A percentile compares a stretch with the other conserved stretches of the same genome.
Evolutionary conservation across 2,888 invertebrate species (phyloP).

Genomic region (Meiosimyza decipiens): DNA sequence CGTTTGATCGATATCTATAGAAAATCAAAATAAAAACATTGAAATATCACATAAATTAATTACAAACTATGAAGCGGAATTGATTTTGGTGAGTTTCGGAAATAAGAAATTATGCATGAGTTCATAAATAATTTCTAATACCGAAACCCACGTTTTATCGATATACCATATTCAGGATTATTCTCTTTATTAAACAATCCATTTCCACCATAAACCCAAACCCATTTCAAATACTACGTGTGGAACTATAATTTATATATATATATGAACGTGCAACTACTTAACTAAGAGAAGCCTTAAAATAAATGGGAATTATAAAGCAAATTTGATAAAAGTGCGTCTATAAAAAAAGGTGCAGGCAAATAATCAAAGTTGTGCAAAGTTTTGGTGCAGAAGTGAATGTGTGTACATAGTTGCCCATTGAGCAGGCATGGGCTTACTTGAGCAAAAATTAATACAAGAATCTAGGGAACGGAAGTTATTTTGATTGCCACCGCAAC

Average conservation of each 20-base stretch:
- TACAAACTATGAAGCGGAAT: too few species aligned
- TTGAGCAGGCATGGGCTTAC: conserved; percentile 58
- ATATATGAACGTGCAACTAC: conserved; percentile 21
- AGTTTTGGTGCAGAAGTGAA: conserved; percentile 23
- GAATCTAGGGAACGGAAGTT: conserved; percentile 81
- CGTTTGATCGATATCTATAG: conserved; percentile 41
- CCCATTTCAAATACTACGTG: too few species aligned
- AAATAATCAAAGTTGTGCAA: conserved; percentile 26
- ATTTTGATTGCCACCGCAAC: conserved; percentile 90
- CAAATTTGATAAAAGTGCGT: not conserved
- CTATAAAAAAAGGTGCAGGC: conserved; percentile 23
- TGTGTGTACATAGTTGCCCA: conserved; percentile 39
- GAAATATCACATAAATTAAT: too few species aligned
- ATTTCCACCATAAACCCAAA: too few species aligned
- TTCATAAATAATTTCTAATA: too few species aligned
- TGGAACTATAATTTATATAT: conserved; percentile 13
- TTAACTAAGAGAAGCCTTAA: not conserved
- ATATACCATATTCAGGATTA: too few species aligned
- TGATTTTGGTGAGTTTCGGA: too few species aligned
- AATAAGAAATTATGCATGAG: too few species aligned
- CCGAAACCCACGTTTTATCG: too few species aligned
- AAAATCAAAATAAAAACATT: not conserved
- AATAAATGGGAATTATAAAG: too few species aligned
- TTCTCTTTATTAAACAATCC: too few species aligned
- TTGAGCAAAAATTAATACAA: conserved; percentile 74